A percentile compares a stretch with the other conserved stretches of the same genome.
Conservation (phyloP, 1,140 invertebrate genomes). For the Diprion similis region DNA sequence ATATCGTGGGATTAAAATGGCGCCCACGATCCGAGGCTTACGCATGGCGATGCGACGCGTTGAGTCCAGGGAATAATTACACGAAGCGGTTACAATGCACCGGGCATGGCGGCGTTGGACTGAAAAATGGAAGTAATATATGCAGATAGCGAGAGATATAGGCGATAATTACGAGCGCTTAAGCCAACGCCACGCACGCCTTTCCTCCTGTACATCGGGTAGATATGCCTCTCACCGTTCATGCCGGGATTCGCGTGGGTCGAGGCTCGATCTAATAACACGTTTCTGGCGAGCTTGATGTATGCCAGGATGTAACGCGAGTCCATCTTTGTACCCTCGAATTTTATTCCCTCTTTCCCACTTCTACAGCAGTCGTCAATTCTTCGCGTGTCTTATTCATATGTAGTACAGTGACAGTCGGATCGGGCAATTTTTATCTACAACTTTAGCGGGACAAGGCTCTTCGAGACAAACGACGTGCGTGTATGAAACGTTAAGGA, state of each 20-base stretch:
- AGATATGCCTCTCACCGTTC: slow-evolving; percentile 4
- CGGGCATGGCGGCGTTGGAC: slow-evolving; percentile 17
- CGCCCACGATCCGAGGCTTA: not conserved
- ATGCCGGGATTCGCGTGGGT: slow-evolving; percentile 40
- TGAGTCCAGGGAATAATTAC: slow-evolving; percentile 46
- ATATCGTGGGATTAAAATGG: not conserved
- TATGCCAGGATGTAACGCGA: slow-evolving; percentile 18
- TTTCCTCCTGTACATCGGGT: slow-evolving; percentile 14
- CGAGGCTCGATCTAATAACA: slow-evolving; percentile 50
- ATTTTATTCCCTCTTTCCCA: not conserved
- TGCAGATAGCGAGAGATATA: slow-evolving; percentile 45
- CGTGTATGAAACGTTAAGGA: too few relatives aligned
- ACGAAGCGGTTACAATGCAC: slow-evolving; percentile 37
- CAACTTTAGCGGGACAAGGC: too few relatives aligned
- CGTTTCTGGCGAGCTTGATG: slow-evolving; percentile 36
- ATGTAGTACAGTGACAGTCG: not conserved
- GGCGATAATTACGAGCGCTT: slow-evolving; percentile 51
- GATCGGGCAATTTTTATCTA: too few relatives aligned
- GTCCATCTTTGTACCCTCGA: not conserved
- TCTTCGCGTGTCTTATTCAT: not conserved
- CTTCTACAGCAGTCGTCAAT: not conserved
- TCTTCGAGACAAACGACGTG: too few relatives aligned
- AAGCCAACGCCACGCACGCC: slow-evolving; percentile 31
- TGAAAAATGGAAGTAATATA: slow-evolving; percentile 42
- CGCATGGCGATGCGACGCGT: not conserved